These are phyloP conservation scores for Gobionotothen gibberifrons DNA, from an alignment of 2,797 vertebrate genomes.

Conservation along the genomic window DNA sequence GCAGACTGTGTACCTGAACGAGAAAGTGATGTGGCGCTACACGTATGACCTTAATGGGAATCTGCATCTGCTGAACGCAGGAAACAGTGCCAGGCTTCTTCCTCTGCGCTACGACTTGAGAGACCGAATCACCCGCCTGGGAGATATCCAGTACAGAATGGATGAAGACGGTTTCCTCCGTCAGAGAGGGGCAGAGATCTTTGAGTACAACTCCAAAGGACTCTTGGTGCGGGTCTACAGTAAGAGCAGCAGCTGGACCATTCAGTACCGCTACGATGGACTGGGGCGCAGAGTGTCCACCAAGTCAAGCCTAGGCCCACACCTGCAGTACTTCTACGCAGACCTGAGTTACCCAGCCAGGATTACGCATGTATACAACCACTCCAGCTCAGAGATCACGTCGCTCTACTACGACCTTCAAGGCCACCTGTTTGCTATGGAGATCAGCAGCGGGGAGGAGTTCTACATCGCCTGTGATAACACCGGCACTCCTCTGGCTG, in stretches of 20 bases:
- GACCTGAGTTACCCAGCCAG: slow-evolving; percentile 94
- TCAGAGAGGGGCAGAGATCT: slow-evolving; percentile 95
- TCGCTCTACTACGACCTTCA: slow-evolving; percentile 98
- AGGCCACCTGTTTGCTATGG: slow-evolving; percentile 98
- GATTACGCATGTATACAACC: slow-evolving; percentile 98
- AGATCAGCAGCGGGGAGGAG: slow-evolving; percentile 97
- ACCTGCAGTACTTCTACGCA: slow-evolving; percentile 98
- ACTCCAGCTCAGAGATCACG: slow-evolving; percentile 97
- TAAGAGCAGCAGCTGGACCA: slow-evolving; percentile 95
- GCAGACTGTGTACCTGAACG: slow-evolving; percentile 95
- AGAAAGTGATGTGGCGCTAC: slow-evolving; percentile 97
- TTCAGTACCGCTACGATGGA: slow-evolving; percentile 96
- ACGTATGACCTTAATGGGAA: slow-evolving; percentile 99
- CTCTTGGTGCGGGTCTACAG: slow-evolving; percentile 95
- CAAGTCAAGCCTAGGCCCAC: slow-evolving; percentile 93
- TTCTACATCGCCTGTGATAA: slow-evolving; percentile 99
- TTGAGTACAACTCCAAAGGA: slow-evolving; percentile 98
- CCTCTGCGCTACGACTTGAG: slow-evolving; percentile 95
- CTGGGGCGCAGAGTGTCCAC: slow-evolving; percentile 94
- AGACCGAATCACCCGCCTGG: slow-evolving; percentile 96
- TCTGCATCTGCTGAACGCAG: slow-evolving; percentile 93
- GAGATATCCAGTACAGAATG: slow-evolving; percentile 95
- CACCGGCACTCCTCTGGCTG: slow-evolving; percentile 93
- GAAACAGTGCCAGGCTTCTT: slow-evolving; percentile 90
- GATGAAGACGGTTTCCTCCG: slow-evolving; percentile 97